These are phyloP conservation scores for Phocoena sinus DNA, from an alignment of 2,113 vertebrate genomes.

Conservation along the genomic window DNA sequence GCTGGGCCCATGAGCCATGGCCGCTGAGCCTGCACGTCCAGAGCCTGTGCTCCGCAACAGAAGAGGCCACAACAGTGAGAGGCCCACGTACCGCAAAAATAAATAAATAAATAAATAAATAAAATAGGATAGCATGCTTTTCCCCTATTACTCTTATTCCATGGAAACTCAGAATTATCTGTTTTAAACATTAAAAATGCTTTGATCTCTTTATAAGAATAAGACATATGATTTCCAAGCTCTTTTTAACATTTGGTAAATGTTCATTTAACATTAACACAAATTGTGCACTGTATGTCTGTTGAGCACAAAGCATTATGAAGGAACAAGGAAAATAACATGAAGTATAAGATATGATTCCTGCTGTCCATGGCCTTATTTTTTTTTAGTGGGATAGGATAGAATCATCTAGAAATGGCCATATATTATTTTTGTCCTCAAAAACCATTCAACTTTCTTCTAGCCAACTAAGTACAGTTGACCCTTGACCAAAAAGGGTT, in stretches of 20 bases:
- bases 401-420: background rate
- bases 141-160: background rate
- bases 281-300: background rate
- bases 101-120: too few relatives aligned
- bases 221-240: background rate
- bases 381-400: background rate
- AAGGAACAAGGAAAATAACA: background rate
- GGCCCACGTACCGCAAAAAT: too few relatives aligned
- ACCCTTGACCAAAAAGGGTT: background rate
- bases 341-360: background rate
- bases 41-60: too few relatives aligned
- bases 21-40: too few relatives aligned
- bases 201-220: background rate
- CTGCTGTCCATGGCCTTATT: background rate
- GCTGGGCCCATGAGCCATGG: too few relatives aligned
- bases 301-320: background rate
- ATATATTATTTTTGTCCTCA: background rate
- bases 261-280: too few relatives aligned
- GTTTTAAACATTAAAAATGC: background rate
- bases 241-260: background rate
- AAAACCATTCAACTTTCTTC: background rate
- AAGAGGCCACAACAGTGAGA: too few relatives aligned
- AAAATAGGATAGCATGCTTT: background rate
- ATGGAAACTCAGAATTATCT: background rate
- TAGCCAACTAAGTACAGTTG: background rate